Evolutionary conservation across 1,140 invertebrate species (phyloP), one percentile per base, ranked within the genome.

Genomic region (Cephus cinctus): DNA sequence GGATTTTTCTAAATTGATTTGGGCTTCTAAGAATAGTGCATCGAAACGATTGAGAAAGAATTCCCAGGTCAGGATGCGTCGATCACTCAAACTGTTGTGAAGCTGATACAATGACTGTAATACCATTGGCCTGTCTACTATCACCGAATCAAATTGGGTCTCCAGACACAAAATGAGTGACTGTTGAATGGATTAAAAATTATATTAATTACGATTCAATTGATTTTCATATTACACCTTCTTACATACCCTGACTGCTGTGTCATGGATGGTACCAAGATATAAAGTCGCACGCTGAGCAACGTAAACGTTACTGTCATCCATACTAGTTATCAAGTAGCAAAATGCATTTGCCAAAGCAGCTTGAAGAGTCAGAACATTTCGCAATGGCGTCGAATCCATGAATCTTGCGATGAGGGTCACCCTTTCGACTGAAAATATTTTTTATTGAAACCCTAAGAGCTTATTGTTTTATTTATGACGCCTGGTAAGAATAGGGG

Each of bases 41-140:
- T 99, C 97, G 73, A 99, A 98, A 36, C 96, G 83, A 72, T 95
- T 95, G 3, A 98, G 80, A 70, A 99, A 99, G 78, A 99, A 99
- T 47, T 98, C 94, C 96, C 97, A 99, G 1, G 87, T 86, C 5
- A 99, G 80, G 50, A 98, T 92, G 54, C 86, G 85, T 27, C 94
- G 80, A 66, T 98, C 92, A 50, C 88, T 90, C 2, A 99, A 80
- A 4, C 92, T 89, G 67, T 96, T 97, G 63, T 96, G 90, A 2
- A 99, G 80, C 67, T 98, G 92, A 75, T 96, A 94, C 12, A 99
- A 81, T 0, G 92, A 89, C 72, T 98, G 94, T n/a, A 99, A 82
- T 21, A 99, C 94, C 83, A 99, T 91, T 1, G 96, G 94, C 22
- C 98, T 82, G 72, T 99, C 98, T 23, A 94, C 86, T 45, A 98